Percentiles rank a stretch among this genome's conserved stretches.
These are phyloP conservation scores for Lateolabrax maculatus DNA, from an alignment of 2,797 vertebrate species.

Conservation along the genomic window DNA sequence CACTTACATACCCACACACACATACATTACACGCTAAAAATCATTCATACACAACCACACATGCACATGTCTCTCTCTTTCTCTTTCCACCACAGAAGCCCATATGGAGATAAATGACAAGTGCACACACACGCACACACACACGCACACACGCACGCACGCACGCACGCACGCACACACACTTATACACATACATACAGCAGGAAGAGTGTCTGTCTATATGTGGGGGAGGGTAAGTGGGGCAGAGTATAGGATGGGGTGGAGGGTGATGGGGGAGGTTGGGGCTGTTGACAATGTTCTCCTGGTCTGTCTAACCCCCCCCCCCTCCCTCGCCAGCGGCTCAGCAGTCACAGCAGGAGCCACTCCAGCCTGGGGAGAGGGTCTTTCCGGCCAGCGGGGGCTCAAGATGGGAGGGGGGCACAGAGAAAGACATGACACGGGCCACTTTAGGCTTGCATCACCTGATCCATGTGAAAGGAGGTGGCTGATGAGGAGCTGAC, in stretches of 20 bases:
- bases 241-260: slow-evolving; percentile 39
- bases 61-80: slow-evolving; percentile 20
- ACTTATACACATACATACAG: slow-evolving; percentile 49
- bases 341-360: slow-evolving; percentile 83
- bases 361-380: slow-evolving; percentile 80
- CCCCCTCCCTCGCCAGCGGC: slow-evolving; percentile 61
- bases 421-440: slow-evolving; percentile 35
- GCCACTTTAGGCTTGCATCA: slow-evolving; percentile 76
- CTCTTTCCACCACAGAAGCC: slow-evolving; percentile 49
- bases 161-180: too few species aligned
- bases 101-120: slow-evolving; percentile 69
- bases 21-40: slow-evolving; percentile 12
- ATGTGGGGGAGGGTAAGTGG: slow-evolving; percentile 72
- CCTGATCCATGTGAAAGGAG: slow-evolving; percentile 77
- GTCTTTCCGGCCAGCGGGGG: slow-evolving; percentile 82
- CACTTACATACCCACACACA: slow-evolving; percentile 29
- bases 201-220: slow-evolving; percentile 50
- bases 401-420: slow-evolving; percentile 41
- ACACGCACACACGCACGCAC: too few species aligned
- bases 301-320: slow-evolving; percentile 61
- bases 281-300: slow-evolving; percentile 74
- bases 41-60: slow-evolving; percentile 5
- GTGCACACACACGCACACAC: slow-evolving; percentile 48
- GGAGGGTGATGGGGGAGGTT: slow-evolving; percentile 61
- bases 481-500: slow-evolving; percentile 79